These are phyloP conservation scores for Mylabris phalerata DNA, from an alignment of 1,140 invertebrate species.

Conservation along the genomic window DNA sequence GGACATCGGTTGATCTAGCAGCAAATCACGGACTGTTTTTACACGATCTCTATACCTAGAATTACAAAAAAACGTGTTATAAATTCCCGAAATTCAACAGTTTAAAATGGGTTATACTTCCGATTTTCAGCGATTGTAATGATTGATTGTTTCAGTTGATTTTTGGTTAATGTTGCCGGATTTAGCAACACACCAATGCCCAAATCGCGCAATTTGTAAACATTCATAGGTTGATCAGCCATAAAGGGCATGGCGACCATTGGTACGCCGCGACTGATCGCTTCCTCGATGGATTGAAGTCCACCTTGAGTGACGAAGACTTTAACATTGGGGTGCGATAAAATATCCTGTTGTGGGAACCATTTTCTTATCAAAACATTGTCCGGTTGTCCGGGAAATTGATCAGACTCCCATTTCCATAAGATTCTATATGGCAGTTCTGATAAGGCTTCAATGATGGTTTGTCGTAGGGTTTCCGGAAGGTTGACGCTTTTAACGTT, in stretches of 20 bases:
- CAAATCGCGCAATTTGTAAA: constrained; percentile 19
- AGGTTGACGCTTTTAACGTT: constrained; percentile 42
- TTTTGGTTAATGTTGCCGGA: constrained; percentile 7
- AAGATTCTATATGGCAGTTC: constrained; percentile 44
- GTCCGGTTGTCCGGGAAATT: constrained; percentile 47
- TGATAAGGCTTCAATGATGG: constrained; percentile 44
- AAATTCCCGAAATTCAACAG: background rate
- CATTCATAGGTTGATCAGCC: constrained; percentile 36
- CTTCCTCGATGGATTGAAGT: constrained; percentile 46
- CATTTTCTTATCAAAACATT: constrained; percentile 60
- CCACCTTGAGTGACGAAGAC: constrained; percentile 48
- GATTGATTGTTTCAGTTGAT: constrained; percentile 15
- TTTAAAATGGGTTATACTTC: background rate
- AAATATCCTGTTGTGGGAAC: constrained; percentile 63
- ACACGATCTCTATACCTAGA: constrained; percentile 6
- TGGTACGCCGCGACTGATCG: constrained; percentile 44
- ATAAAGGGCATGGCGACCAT: constrained; percentile 43
- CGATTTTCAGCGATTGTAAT: constrained; percentile 8
- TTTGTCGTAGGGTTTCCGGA: constrained; percentile 34
- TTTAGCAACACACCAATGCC: constrained; percentile 28
- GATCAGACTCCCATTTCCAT: constrained; percentile 48
- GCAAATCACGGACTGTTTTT: background rate
- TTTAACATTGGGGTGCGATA: constrained; percentile 40
- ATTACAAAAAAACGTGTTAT: background rate
- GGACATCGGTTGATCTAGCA: constrained; percentile 26